These are phyloP conservation scores for Clarias laeviceps DNA, from an alignment of 2,797 vertebrate species.

Conservation along the genomic window DNA sequence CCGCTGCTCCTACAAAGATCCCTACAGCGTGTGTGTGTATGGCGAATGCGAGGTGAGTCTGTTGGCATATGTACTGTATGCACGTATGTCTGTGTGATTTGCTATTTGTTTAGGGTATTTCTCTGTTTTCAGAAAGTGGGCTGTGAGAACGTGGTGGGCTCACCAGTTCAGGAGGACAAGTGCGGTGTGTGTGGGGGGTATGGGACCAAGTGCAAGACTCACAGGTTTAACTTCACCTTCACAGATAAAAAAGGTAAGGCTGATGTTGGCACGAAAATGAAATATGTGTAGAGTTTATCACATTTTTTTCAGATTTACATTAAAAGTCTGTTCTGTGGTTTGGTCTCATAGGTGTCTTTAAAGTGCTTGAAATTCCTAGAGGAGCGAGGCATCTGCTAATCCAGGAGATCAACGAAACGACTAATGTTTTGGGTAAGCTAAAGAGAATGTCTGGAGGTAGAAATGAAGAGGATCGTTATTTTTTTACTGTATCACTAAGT, in stretches of 20 bases:
- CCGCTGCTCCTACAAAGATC: constrained; percentile 94
- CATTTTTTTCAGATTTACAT: not conserved
- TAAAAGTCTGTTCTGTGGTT: constrained; percentile 5
- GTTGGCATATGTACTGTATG: not conserved
- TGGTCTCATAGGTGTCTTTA: constrained; percentile 77
- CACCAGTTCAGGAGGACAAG: constrained; percentile 92
- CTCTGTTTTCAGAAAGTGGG: constrained; percentile 86
- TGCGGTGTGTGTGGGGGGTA: constrained; percentile 95
- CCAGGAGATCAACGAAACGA: constrained; percentile 85
- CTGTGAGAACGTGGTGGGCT: constrained; percentile 89
- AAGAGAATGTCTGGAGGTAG: not conserved
- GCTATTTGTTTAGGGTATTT: constrained; percentile 23
- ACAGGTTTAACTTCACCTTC: constrained; percentile 87
- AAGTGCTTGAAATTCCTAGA: constrained; percentile 92
- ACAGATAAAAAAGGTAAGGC: constrained; percentile 84
- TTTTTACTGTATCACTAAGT: not conserved
- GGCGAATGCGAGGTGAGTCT: constrained; percentile 91
- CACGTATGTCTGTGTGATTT: not conserved
- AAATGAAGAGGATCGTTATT: not conserved
- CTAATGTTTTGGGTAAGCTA: constrained; percentile 85
- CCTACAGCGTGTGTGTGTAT: constrained; percentile 89
- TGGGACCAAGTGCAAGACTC: constrained; percentile 89
- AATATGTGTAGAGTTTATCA: not conserved
- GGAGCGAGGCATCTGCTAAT: constrained; percentile 94
- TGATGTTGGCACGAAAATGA: not conserved